Base-by-base conservation (phyloP, 2,888 invertebrate genomes). In the Tryphoninae sp. region DNA sequence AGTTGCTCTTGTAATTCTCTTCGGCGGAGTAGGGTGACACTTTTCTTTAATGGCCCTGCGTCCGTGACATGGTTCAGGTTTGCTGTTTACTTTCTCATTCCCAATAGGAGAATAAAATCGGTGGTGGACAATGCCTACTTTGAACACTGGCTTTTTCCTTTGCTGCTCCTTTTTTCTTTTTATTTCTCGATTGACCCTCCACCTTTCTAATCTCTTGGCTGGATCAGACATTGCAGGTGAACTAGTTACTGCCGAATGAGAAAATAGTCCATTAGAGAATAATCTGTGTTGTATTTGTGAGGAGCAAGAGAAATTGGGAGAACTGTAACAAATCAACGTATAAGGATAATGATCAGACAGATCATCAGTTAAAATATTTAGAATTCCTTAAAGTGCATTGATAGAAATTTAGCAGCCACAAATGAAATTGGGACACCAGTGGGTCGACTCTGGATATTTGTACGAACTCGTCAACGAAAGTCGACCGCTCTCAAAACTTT, bases 101-200 rank as follows among this genome's bases (percentile, higher is more conserved):
- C 76, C 16, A 1, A 85, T 77, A 1, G 90, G 89, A 0, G 90
- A 90, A 65, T 87, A 89, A 1, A 87, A 40, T 19, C 86, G 86
- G 59, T 90, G 88, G 62, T 89, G 91, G 0, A 87, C 86, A 0
- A 91, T 85, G 0, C 90, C 90, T 8, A 89, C 88, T 79, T 89
- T 88, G 33, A 91, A 91, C 0, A 84, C 83, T 1, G 89, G 90
- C 64, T 89, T 89, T 4, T 87, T 88, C 11, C 84, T 85, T 0
- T 51, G 11, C 2, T 86, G 75, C 16, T 88, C 88, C 0, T 86
- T 2, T 61, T 84, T 86, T 3, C 80, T 89, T 2, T 75, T 81
- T 22, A 81, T 59, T 0, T 87, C 85, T 0, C 85, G 86, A 23
- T 89, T 88, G 6, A 80, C 81, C 65, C 84, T 86, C 90, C 91